Evolutionary conservation across 2,113 vertebrate species (phyloP).

Genomic region (Peromyscus leucopus): DNA sequence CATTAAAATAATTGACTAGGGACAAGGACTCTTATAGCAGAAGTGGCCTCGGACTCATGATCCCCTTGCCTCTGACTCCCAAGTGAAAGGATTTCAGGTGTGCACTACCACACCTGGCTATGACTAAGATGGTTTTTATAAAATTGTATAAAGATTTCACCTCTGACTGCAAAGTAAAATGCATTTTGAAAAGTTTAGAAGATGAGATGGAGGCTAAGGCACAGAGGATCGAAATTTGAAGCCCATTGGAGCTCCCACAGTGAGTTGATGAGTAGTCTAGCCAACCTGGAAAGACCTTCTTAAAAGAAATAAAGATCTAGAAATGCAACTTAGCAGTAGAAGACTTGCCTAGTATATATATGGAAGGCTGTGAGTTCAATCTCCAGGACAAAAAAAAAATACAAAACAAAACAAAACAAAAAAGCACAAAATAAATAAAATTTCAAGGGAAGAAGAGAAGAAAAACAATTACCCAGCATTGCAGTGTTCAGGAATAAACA

Average conservation of each 20-base stretch:
- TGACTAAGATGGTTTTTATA: background rate
- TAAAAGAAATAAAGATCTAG: background rate
- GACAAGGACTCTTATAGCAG: background rate
- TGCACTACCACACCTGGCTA: background rate
- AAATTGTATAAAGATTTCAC: background rate
- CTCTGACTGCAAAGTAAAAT: conserved; percentile 8
- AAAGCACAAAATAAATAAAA: background rate
- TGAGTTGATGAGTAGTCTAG: background rate
- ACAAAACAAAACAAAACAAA: background rate
- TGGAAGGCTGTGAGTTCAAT: background rate
- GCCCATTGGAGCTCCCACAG: background rate
- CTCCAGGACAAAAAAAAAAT: background rate
- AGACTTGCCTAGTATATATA: background rate
- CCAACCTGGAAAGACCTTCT: background rate
- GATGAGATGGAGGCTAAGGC: too few relatives aligned
- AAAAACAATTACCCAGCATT: background rate
- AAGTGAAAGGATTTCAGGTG: background rate
- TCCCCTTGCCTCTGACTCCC: background rate
- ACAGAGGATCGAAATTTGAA: background rate
- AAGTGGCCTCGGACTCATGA: background rate
- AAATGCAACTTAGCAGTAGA: background rate
- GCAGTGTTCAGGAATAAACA: background rate
- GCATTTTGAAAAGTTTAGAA: background rate
- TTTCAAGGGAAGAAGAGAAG: background rate
- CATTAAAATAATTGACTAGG: background rate